Evolutionary conservation across 2,888 invertebrate species (phyloP).

Genomic region (Drosophila meridionalis): DNA sequence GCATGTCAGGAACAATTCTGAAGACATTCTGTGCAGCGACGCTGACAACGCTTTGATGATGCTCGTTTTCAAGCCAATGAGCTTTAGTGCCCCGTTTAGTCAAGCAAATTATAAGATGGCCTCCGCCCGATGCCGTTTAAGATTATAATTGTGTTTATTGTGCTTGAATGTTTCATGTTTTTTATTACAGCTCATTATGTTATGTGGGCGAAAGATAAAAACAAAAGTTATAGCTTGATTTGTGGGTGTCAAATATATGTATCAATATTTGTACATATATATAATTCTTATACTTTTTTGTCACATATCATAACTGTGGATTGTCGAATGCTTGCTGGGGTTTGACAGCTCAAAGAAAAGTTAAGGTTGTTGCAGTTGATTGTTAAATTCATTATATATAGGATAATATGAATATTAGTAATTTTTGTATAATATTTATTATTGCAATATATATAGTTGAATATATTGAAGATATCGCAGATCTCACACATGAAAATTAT

Average conservation of each 20-base stretch:
- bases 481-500: too few species aligned
- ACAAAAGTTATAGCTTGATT: not conserved
- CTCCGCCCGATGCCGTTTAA: not conserved
- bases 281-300: not conserved
- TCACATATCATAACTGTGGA: not conserved
- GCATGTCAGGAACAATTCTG: not conserved
- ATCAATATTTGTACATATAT: too few species aligned
- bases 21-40: not conserved
- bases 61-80: slow-evolving; percentile 45
- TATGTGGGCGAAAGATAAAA: not conserved
- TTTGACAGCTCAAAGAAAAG: not conserved
- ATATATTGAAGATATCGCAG: too few species aligned
- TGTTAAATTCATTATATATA: not conserved
- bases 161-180: not conserved
- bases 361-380: not conserved
- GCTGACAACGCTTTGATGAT: slow-evolving; percentile 47
- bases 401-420: not conserved
- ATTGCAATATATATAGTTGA: too few species aligned
- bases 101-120: slow-evolving; percentile 19
- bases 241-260: not conserved
- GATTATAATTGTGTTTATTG: slow-evolving; percentile 1
- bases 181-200: not conserved
- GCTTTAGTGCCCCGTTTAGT: slow-evolving; percentile 9
- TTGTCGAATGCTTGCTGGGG: not conserved
- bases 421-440: not conserved